Percentiles rank a stretch among this genome's conserved stretches.
Evolutionary conservation across 2,888 invertebrate species (phyloP).

Genomic region (Exephanes ischioxanthus): DNA sequence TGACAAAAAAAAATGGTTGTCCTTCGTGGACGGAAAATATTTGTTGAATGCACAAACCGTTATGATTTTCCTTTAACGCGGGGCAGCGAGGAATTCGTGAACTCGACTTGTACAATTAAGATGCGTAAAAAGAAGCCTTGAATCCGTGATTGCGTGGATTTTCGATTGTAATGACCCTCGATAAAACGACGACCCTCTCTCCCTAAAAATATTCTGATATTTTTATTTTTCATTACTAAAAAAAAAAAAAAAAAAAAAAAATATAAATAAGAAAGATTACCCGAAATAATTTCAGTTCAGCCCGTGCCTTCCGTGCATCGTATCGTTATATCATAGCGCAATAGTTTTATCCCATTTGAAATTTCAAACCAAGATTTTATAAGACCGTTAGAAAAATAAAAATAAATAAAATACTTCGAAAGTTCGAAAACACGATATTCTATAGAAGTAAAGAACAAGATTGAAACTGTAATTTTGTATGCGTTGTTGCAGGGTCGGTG

Average conservation of each 20-base stretch:
- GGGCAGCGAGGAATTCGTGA: no score
- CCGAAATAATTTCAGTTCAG: neutral
- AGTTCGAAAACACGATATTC: conserved; percentile 1
- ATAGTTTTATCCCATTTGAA: conserved; percentile 20
- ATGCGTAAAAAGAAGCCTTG: no score
- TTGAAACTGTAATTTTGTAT: conserved; percentile 59
- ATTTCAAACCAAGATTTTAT: conserved; percentile 35
- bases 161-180: no score
- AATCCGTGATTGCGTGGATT: no score
- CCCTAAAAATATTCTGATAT: no score
- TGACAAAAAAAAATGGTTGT: no score
- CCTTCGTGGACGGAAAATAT: no score
- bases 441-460: neutral
- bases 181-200: no score
- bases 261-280: neutral
- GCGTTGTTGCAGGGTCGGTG: conserved; percentile 54
- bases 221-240: neutral
- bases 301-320: neutral
- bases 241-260: neutral
- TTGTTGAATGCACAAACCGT: no score
- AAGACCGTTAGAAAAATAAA: neutral
- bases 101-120: no score
- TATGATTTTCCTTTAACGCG: no score
- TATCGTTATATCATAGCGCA: conserved; percentile 1
- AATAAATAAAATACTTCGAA: no score